Base-by-base conservation (phyloP, 2,113 vertebrate species). In the Tragelaphus imberbis region DNA sequence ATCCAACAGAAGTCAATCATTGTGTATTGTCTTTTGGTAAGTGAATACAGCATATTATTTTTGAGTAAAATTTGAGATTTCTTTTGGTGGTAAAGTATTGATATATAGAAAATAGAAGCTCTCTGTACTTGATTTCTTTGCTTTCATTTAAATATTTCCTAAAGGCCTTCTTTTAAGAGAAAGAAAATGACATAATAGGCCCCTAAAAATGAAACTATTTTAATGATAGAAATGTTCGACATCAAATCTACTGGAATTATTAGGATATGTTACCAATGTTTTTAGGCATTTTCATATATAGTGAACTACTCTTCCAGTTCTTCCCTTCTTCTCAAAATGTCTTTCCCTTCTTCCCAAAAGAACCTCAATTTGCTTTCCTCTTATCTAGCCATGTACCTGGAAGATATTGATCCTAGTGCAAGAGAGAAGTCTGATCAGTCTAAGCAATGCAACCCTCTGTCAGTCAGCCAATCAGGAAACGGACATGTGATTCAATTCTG, bases 21-120 rank as follows among this genome's bases (percentile, higher is more conserved):
- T 97, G 95, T 92, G 82, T 68, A 91, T 96, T 98, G 93, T 97
- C 82, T 95, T 63, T 95, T 36, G 2, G 6, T 13, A 59, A 95
- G 77, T 93, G 93, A 98, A 95, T 87, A 53, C 71, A 44, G 79
- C 56, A 80, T 80, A 40, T 79, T 95, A 91, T 89, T 97, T 94
- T 81, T 19, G 58, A 87, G 79, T 51, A 65, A 85, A 94, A 98
- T 40, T 28, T 95, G 30, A 97, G 51, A 86, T 86, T 97, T 98
- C 55, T 94, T 96, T 97, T 77, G 81, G 68, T 90, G 44, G 28
- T 88, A 68, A 97, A 88, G 36, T 80, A 77, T 44, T 77, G 71
- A 44, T 77, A 90, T 61, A 93, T 49, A 63, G 36, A 94, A 98
- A 96, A 89, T 79, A 96, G 81, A 91, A 85, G 7, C 28, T 71